Evolutionary conservation across 2,888 invertebrate genomes (phyloP).

Genomic region (Tetragnatha montana): DNA sequence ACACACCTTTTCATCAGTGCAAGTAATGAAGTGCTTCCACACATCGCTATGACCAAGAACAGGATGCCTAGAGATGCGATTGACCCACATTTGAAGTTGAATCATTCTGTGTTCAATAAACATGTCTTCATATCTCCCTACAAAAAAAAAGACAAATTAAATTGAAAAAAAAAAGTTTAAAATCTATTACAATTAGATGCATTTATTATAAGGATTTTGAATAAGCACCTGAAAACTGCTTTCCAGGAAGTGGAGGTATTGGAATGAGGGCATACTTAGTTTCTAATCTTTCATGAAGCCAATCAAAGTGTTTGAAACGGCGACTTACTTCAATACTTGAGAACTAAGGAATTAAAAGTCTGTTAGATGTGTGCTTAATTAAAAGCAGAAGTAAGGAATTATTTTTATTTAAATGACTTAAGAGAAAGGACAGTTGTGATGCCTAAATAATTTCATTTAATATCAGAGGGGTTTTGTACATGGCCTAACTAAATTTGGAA

Average conservation of each 20-base stretch:
- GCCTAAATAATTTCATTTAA: too few species aligned
- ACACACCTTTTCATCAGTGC: slow-evolving; percentile 91
- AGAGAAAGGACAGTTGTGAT: too few species aligned
- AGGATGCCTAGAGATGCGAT: slow-evolving; percentile 97
- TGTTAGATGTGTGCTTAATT: background rate
- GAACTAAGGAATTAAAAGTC: slow-evolving; percentile 83
- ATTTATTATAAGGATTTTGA: background rate
- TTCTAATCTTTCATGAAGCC: slow-evolving; percentile 94
- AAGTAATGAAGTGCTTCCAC: slow-evolving; percentile 97
- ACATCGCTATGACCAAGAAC: slow-evolving; percentile 93
- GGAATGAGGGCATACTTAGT: slow-evolving; percentile 96
- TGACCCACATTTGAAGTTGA: slow-evolving; percentile 96
- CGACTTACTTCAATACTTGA: slow-evolving; percentile 91
- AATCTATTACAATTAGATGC: background rate
- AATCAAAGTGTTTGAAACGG: slow-evolving; percentile 99
- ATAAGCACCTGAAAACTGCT: slow-evolving; percentile 88
- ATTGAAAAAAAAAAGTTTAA: background rate
- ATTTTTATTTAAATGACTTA: too few species aligned
- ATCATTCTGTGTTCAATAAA: slow-evolving; percentile 95
- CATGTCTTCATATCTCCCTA: slow-evolving; percentile 96
- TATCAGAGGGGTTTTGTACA: too few species aligned
- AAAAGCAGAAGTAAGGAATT: background rate
- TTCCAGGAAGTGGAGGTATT: slow-evolving; percentile 97
- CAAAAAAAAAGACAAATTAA: slow-evolving; percentile 3
- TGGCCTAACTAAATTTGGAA: too few species aligned